Base-by-base conservation (phyloP, 2,888 invertebrate species). In the Parnassius glacialis region DNA sequence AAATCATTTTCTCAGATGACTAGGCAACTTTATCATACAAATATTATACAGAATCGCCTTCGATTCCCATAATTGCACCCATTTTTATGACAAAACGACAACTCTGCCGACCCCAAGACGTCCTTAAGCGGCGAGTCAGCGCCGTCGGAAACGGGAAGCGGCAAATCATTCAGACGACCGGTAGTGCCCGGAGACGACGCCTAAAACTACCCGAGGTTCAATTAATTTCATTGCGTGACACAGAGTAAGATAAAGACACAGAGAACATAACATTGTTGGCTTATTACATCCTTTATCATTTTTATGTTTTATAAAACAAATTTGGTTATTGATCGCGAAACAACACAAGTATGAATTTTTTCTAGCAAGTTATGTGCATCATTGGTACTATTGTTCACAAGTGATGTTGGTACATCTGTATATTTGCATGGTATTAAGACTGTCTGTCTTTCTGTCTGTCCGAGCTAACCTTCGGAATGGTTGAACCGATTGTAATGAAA, bases 111-210 rank as follows among this genome's bases (percentile, higher is more conserved):
- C 52, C 58, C 57, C 62, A 62, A 62, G 62, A 62, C 58, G 54
- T 54, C 62, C 53, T 54, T 57, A 62, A 58, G 48, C 54, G 58
- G 50, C 51, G 43, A 55, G 58, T 42, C 62, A 53, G 42, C 44
- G 43, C 42, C 51, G 62, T 50, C 53, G 89, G 89, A 89, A 85
- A 76, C 75, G 80, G 89, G 89, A 89, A 85, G 76, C 75, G 80
- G 81, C 82, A 82, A 85, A 89, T 88, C 87, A 86, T 89, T 85
- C 84, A 75, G 74, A 68, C 75, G 76, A 72, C 83, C 85, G 86
- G 86, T 85, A 77, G 73, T 71, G 73, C 70, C 75, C 75, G 80
- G 79, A 80, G 87, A 84, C 84, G 83, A 74, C 71, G 74, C 79
- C 75, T 72, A 72, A 72, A 78, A 79, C 76, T 70, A 73, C 76